Base-by-base conservation (phyloP, 2,797 vertebrate species). In the Tenualosa ilisha region DNA sequence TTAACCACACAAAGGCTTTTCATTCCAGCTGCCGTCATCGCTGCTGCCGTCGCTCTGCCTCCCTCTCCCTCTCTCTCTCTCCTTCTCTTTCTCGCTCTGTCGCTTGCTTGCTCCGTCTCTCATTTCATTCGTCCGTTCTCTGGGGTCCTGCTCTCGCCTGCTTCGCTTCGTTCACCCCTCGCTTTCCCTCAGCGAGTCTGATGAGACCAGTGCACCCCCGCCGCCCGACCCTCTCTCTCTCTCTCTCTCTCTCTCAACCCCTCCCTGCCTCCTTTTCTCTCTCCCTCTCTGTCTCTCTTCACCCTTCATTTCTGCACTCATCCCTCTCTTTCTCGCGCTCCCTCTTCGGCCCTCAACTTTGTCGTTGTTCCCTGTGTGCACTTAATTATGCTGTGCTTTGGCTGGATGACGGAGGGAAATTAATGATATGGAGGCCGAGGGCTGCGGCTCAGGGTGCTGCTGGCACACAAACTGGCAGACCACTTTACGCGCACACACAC, bases 1-100 rank as follows among this genome's bases (percentile, higher is more conserved):
- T 97, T 96, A 97, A 95, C 93, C 95, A 96, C 94, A 97, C 96
- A 96, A 97, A 96, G 95, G 95, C 95, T 96, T 96, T 97, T 97
- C 94, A 95, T 94, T 96, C 94, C 93, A 94, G 95, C 94, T 94
- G 92, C 94, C 88, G 87, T 95, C 94, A 94, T 94, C 91, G 90
- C 91, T 89, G 91, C 88, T 87, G 88, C 84, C 26, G 31, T 31
- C 31, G 0, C 31, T 31, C 31, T 31, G 31, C 46, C 46, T 8
- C 46, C 20, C 68, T 22, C 68, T 8, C 53, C 6, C 53, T 56
- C 72, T 59, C 63, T 51, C 46, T 68, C 46, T 82, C 56, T 79
- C 81, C 59, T 24, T 24, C 53, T 83, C 81, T n/a, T 37, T 5
- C 50, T 37, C 63, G 82, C 87, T 82, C 83, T 26, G 82, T 50